phyloP scores from a whole-genome alignment of 2,888 invertebrate species.

The Nomada flava region DNA sequence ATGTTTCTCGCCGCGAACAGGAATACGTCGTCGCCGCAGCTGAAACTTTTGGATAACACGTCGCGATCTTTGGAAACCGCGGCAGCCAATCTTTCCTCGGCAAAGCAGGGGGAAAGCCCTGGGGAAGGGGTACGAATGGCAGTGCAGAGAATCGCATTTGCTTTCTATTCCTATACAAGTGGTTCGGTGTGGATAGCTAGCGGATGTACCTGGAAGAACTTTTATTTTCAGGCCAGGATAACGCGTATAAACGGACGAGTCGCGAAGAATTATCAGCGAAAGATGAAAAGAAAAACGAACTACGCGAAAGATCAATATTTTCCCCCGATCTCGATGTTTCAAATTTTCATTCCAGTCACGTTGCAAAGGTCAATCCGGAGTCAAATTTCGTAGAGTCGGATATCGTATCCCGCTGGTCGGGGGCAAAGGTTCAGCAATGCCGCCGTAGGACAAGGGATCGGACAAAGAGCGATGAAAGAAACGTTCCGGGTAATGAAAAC shows the following conservation, averaged over 20 bases:
- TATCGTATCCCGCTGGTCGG: too few species aligned
- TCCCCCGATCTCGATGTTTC: not conserved
- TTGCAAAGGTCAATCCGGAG: not conserved
- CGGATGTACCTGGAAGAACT: too few species aligned
- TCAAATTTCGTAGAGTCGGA: too few species aligned
- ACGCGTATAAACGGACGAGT: too few species aligned
- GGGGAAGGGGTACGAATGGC: not conserved
- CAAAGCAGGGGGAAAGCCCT: not conserved
- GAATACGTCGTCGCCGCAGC: constrained; percentile 19
- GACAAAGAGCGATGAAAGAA: not conserved
- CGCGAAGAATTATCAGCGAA: too few species aligned
- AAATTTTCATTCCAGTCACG: not conserved
- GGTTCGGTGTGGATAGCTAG: too few species aligned
- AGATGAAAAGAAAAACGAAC: too few species aligned
- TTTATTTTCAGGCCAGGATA: too few species aligned
- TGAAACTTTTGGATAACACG: constrained; percentile 23
- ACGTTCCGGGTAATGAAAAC: not conserved
- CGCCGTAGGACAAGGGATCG: not conserved
- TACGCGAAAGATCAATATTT: too few species aligned
- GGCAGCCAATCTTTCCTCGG: not conserved
- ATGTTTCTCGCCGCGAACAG: constrained; percentile 35
- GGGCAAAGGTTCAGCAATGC: too few species aligned
- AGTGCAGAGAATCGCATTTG: not conserved
- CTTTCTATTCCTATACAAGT: too few species aligned
- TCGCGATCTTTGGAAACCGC: constrained; percentile 1